These are phyloP conservation scores for Eurosta solidaginis DNA, from an alignment of 1,140 invertebrate genomes.

Conservation along the genomic window DNA sequence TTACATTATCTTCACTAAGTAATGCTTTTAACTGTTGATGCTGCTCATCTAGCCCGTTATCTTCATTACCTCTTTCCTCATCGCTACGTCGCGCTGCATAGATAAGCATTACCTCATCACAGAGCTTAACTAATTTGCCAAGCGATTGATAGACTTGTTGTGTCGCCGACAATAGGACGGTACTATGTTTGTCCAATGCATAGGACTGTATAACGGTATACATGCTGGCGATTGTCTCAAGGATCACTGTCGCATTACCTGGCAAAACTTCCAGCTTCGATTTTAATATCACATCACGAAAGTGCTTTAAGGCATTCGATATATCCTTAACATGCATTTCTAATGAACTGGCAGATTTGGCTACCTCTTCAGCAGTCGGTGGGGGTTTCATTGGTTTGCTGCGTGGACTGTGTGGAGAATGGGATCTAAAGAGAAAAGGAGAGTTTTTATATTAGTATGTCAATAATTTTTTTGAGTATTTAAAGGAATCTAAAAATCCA, in stretches of 20 bases:
- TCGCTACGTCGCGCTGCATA: slow-evolving; percentile 56
- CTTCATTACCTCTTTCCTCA: slow-evolving; percentile 61
- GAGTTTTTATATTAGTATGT: neutral
- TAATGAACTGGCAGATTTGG: slow-evolving; percentile 66
- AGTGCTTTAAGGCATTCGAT: slow-evolving; percentile 81
- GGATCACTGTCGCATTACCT: slow-evolving; percentile 87
- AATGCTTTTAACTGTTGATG: slow-evolving; percentile 62
- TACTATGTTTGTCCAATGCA: slow-evolving; percentile 73
- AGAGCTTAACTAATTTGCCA: slow-evolving; percentile 84
- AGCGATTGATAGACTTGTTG: slow-evolving; percentile 85
- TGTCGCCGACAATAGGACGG: slow-evolving; percentile 70
- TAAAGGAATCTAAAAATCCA: neutral
- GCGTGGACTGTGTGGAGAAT: slow-evolving; percentile 66
- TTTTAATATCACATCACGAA: slow-evolving; percentile 88
- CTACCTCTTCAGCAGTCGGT: slow-evolving; percentile 63
- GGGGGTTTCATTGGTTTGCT: slow-evolving; percentile 60
- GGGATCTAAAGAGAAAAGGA: slow-evolving; percentile 59
- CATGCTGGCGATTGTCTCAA: slow-evolving; percentile 89
- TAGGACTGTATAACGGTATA: slow-evolving; percentile 73
- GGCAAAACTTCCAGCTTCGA: slow-evolving; percentile 90
- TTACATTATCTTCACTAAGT: slow-evolving; percentile 74
- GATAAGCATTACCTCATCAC: slow-evolving; percentile 81
- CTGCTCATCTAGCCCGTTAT: neutral
- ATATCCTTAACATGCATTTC: slow-evolving; percentile 70
- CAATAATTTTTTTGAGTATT: neutral